Conservation (phyloP, 2,113 vertebrate genomes). For the Eolophus roseicapilla region DNA sequence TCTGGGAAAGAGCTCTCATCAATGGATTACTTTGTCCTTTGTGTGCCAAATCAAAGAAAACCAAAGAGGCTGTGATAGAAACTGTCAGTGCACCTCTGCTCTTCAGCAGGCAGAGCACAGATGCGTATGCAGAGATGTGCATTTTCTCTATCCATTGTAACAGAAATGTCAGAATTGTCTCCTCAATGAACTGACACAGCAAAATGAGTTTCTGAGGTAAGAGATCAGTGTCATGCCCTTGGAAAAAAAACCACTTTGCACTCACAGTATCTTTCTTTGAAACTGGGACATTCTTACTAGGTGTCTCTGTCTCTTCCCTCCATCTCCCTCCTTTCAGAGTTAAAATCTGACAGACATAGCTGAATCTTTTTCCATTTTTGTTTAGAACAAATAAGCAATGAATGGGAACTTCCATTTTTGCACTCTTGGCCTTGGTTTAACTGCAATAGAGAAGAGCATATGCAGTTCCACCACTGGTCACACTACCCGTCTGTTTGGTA, state of each 20-base stretch:
- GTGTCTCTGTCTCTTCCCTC: not conserved
- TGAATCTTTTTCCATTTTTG: not conserved
- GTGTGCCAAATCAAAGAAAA: not conserved
- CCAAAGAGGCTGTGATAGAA: not conserved
- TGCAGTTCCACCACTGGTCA: not conserved
- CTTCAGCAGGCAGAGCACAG: not conserved
- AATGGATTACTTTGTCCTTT: not conserved
- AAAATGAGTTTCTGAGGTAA: not conserved
- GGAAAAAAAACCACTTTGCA: not conserved
- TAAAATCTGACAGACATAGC: not conserved
- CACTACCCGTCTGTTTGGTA: not conserved
- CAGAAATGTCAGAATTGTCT: not conserved
- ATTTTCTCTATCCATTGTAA: not conserved
- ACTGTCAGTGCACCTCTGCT: not conserved
- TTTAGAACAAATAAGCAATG: not conserved
- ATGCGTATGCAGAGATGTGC: not conserved
- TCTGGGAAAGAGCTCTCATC: not conserved
- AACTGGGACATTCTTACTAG: not conserved
- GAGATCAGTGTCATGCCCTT: not conserved
- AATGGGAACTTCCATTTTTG: not conserved
- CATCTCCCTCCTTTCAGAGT: not conserved
- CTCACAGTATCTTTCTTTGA: not conserved
- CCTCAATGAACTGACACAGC: not conserved
- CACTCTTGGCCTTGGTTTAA: not conserved
- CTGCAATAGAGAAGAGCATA: not conserved